Percentiles rank a stretch among this genome's conserved stretches.
These are phyloP conservation scores for Aleiodes leptofemur DNA, from an alignment of 2,888 invertebrate species.

Conservation along the genomic window DNA sequence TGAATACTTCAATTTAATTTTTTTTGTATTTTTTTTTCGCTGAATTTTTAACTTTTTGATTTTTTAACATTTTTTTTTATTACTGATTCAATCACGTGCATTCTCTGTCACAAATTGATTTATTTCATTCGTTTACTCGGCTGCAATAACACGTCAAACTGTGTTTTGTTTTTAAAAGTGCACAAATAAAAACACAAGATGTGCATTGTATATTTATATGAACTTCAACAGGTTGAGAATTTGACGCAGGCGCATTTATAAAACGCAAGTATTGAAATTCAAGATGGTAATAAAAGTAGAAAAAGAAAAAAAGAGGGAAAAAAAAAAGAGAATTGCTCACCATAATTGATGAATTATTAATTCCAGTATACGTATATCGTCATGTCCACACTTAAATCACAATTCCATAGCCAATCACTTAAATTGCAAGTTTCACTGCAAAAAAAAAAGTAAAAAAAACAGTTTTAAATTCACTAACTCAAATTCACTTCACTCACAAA, in stretches of 20 bases:
- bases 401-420: slow-evolving; percentile 3
- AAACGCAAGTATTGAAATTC: not conserved
- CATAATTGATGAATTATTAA: slow-evolving; percentile 53
- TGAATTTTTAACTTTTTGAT: not conserved
- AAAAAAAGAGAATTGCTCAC: slow-evolving; percentile 41
- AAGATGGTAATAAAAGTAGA: not conserved
- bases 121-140: too few relatives aligned
- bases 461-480: not conserved
- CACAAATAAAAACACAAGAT: too few relatives aligned
- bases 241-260: slow-evolving; percentile 7
- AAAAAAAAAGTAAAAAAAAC: not conserved
- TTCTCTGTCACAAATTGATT: too few relatives aligned
- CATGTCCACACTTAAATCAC: slow-evolving; percentile 49
- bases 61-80: too few relatives aligned
- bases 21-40: too few relatives aligned
- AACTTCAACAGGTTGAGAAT: slow-evolving; percentile 4
- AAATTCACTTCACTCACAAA: slow-evolving; percentile 19
- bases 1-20: too few relatives aligned
- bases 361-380: slow-evolving; percentile 52
- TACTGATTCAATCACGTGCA: too few relatives aligned
- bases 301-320: not conserved
- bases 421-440: slow-evolving; percentile 5
- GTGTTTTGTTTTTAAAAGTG: too few relatives aligned
- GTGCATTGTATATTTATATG: not conserved
- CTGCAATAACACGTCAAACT: too few relatives aligned